Base-by-base conservation (phyloP, 2,797 vertebrate genomes). In the Spatula clypeata region DNA sequence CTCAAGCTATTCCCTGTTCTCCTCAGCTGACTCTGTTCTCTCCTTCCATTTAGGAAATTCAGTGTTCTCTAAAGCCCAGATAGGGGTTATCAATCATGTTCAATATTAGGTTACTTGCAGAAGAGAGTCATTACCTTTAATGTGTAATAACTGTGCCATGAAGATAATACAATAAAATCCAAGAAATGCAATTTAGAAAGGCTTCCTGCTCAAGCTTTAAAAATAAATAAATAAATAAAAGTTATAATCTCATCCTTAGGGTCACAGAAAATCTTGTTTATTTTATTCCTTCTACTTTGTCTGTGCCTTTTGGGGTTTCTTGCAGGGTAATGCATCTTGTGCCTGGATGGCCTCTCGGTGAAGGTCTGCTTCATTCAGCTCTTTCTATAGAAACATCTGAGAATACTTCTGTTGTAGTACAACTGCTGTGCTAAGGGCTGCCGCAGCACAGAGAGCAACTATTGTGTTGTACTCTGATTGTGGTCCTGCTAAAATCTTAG, bases 131-230 rank as follows among this genome's bases (percentile, higher is more conserved):
- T 98, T 98, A 97, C 93, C 97, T 97, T 97, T 96, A 98, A 97
- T 97, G 96, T 97, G 97, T 98, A 98, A 98, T 98, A 98, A 97
- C 97, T 90, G 95, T 87, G 88, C 96, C 93, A 95, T 93, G 93
- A 97, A 97, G 97, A 91, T 98, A 98, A 98, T 97, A 96, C 80
- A 96, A 98, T 98, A 97, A 98, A 97, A 97, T 93, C 89, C 12
- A 87, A 97, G 96, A 97, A 98, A 98, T 98, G 95, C 94, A 97
- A 98, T 98, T 98, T 97, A 93, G 90, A 93, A 94, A 94, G 96
- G 96, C 95, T 98, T 98, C 97, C 62, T 71, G 88, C 86, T 96
- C 96, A 90, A 96, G 86, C 89, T 96, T 93, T 61, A 77, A 73
- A 79, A 86, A 70, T 64, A 64, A 64, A 64, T 64, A 64, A 64